Percentiles rank a stretch among this genome's conserved stretches.
Evolutionary conservation across 2,888 invertebrate genomes (phyloP).

Genomic region (Papilio demoleus): DNA sequence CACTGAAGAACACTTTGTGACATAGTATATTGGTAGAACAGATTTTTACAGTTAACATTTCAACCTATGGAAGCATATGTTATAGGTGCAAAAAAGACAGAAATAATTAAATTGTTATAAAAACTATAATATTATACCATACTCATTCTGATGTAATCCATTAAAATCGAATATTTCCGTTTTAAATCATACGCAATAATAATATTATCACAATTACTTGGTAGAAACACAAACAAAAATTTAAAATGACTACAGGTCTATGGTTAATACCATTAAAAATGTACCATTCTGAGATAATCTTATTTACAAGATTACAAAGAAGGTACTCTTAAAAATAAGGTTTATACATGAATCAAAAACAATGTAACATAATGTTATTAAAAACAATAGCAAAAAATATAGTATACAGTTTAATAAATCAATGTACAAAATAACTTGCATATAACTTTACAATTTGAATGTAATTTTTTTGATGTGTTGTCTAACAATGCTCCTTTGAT

Average conservation of each 20-base stretch:
- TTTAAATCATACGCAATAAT: conserved; percentile 54
- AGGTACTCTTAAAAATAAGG: conserved; percentile 60
- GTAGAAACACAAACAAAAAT: conserved; percentile 31
- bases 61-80: conserved; percentile 3
- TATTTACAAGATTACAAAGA: conserved; percentile 74
- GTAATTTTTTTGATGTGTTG: background rate
- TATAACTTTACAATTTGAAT: conserved; percentile 20
- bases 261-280: conserved; percentile 48
- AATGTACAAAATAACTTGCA: background rate
- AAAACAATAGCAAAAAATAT: conserved; percentile 38
- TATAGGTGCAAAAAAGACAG: conserved; percentile 23
- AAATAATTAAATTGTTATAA: conserved; percentile 42
- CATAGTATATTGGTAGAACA: conserved; percentile 33
- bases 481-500: conserved; percentile 1
- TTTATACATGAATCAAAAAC: conserved; percentile 25
- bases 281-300: conserved; percentile 78
- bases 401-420: conserved; percentile 22
- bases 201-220: conserved; percentile 58
- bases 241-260: conserved; percentile 3
- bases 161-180: conserved; percentile 51
- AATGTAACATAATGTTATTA: conserved; percentile 25
- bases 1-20: conserved; percentile 28
- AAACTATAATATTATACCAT: conserved; percentile 56
- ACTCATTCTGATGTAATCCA: conserved; percentile 46
- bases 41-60: too few relatives aligned